Evolutionary conservation across 1,140 invertebrate genomes (phyloP), one percentile per base, ranked within the genome.

Genomic region (Drosophila pachea): DNA sequence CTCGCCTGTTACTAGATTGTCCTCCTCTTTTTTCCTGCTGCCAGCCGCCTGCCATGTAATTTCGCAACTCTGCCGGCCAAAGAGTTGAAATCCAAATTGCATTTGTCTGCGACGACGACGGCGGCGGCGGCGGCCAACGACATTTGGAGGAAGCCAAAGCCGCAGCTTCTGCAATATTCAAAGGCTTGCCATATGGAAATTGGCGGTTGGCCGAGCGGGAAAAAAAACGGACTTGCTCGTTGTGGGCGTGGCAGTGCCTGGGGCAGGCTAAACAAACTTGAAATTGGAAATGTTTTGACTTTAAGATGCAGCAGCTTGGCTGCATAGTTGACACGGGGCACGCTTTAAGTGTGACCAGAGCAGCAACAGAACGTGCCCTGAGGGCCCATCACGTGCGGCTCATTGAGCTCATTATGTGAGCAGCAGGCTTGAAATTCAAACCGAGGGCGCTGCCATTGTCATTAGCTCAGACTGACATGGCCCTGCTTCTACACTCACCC

Each of bases 331-430:
- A 3, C 14, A 63, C 38, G 59, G 52, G 32, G 47, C 33, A 36
- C 32, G 22, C 32, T 64, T 69, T 43, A 69, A 69, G 52, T 8
- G 59, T 14, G 16, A n/a, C 47, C 4, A 9, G 47, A 40, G 12
- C n/a, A 35, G 7, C 64, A 70, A 70, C 47, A 70, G 62, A 53
- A 81, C 77, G 77, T 81, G 77, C 62, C 65, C 47, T 32, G 67
- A 76, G 52, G 78, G 65, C 65, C 79, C 73, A 81, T 81, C 77
- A 81, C 78, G 77, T 74, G 72, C 78, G 61, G 58, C 74, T 76
- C 73, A 82, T 81, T 76, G 77, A 73, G 73, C 77, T 81, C 78
- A 81, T 81, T 81, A 81, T 74, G 50, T 73, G 73, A 75, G 65
- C 77, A 63, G 64, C 77, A 48, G 69, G 69, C 69, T 72, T 72